phyloP scores from a whole-genome alignment of 2,113 vertebrate genomes.

The Halichoeres trimaculatus region DNA sequence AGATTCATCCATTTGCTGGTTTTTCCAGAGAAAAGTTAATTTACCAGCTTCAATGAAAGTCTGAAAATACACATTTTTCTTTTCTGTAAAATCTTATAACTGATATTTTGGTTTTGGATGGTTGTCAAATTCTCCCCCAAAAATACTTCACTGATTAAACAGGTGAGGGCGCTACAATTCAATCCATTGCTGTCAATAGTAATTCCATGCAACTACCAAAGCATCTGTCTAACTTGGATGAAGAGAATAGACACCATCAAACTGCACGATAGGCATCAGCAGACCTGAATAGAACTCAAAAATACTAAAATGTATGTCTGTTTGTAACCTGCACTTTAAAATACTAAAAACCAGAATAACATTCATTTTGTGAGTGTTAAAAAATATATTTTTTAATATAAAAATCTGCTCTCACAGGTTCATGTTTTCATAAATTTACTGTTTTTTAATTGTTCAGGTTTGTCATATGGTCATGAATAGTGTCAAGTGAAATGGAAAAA shows the following conservation, averaged over 20 bases:
- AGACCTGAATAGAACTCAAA: background rate
- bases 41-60: too few species aligned
- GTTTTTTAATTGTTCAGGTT: background rate
- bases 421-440: background rate
- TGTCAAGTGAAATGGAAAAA: background rate
- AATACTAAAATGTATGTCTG: too few species aligned
- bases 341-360: background rate
- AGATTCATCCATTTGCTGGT: too few species aligned
- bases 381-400: background rate
- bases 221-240: background rate
- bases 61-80: too few species aligned
- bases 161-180: conserved; percentile 46
- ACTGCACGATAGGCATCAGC: background rate
- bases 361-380: background rate
- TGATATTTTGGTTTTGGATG: background rate
- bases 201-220: background rate
- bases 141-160: conserved; percentile 17
- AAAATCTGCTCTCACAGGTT: background rate
- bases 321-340: background rate
- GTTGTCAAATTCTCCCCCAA: background rate
- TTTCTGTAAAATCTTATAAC: background rate
- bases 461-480: background rate
- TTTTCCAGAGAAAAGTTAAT: too few species aligned
- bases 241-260: background rate
- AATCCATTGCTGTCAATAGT: background rate